Evolutionary conservation across 2,797 vertebrate genomes (phyloP), one percentile per base, ranked within the genome.

Genomic region (Cynopterus sphinx): DNA sequence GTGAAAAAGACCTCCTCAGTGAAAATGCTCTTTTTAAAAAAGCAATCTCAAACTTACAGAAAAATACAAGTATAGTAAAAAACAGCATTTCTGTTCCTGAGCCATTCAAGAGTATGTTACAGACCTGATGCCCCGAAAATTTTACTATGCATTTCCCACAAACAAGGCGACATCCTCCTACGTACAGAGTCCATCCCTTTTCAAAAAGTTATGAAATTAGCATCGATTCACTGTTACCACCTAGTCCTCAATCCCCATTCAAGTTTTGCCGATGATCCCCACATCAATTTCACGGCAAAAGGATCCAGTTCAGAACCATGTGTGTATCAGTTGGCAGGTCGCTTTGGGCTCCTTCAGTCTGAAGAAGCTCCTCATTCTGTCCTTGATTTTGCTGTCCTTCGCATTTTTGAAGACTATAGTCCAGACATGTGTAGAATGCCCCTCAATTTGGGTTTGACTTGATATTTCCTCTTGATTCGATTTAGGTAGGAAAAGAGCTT

Each of bases 31-130:
- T 74, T 79, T 65, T 65, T 26, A 0, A 71, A 92, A 82, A 61
- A 87, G 21, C 21, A 53, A 41, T 26, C 43, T 28, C 82, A 79
- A 90, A 90, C 70, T 78, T 49, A 65, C 31, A 90, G 68, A 41
- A 87, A 87, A 81, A 71, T 79, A 7, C 26, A 43, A 78, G 33
- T 39, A 49, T 6, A 26, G 15, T 63, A 55, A 33, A 33, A 39
- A 33, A 57, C 5, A 82, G 49, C 59, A 17, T 8, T 71, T 93
- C 75, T 71, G 39, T 63, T 71, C 53, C 65, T 26, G 17, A 85
- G 21, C 15, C 63, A 33, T 41, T 41, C 36, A 84, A 75, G 53
- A 91, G 24, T 70, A 57, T 59, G 11, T 22, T 13, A 59, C 49
- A 92, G 65, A 71, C 15, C 41, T 13, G 15, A 36, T 17, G 7